A percentile compares a stretch with the other conserved stretches of the same genome.
Evolutionary conservation across 2,888 invertebrate genomes (phyloP).

Genomic region (Venusia cambrica): DNA sequence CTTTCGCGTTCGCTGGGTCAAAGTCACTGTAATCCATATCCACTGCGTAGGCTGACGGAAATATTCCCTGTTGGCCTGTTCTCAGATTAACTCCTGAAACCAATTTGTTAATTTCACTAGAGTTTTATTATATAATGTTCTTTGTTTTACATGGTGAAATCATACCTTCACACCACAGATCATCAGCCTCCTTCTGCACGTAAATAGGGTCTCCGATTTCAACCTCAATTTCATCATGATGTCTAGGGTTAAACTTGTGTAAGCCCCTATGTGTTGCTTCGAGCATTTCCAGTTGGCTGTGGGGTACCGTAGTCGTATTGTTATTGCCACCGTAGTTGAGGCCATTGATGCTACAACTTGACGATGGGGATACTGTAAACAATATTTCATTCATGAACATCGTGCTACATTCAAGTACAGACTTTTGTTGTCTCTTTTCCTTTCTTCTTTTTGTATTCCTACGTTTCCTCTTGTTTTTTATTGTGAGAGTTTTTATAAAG

Average conservation of each 20-base stretch:
- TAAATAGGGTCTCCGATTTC: constrained; percentile 99
- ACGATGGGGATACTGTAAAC: constrained; percentile 80
- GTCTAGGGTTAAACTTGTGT: constrained; percentile 97
- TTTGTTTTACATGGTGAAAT: constrained; percentile 3
- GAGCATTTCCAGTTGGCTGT: constrained; percentile 90
- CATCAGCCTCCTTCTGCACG: constrained; percentile 97
- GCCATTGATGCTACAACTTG: constrained; percentile 77
- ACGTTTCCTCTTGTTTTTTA: too few species aligned
- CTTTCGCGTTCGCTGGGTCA: constrained; percentile 91
- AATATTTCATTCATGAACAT: not conserved
- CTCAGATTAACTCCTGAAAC: constrained; percentile 93
- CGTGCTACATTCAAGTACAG: too few species aligned
- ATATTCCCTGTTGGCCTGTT: constrained; percentile 96
- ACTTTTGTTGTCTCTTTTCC: too few species aligned
- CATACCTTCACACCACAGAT: constrained; percentile 97
- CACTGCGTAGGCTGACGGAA: constrained; percentile 98
- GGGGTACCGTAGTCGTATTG: constrained; percentile 86
- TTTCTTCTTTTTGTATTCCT: too few species aligned
- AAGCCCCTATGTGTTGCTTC: constrained; percentile 97
- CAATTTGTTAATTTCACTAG: too few species aligned
- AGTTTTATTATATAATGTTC: too few species aligned
- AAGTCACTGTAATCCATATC: constrained; percentile 98
- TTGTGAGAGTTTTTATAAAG: too few species aligned
- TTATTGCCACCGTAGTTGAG: constrained; percentile 82
- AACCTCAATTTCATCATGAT: constrained; percentile 96